Conservation (phyloP, 2,888 invertebrate species). For the Aplocera efformata region DNA sequence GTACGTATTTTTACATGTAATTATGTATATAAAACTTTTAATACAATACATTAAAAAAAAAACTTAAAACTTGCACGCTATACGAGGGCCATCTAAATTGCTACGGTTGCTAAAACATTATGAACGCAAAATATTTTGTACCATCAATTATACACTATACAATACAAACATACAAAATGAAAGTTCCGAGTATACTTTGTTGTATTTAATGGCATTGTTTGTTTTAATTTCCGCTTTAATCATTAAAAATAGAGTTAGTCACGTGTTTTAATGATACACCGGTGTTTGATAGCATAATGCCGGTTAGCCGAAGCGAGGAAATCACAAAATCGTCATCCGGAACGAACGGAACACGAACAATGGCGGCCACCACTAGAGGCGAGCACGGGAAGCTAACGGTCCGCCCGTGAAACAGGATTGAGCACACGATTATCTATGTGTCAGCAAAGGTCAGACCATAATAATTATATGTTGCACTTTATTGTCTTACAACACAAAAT, state of each 20-base stretch:
- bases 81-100: too few species aligned
- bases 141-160: too few species aligned
- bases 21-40: too few species aligned
- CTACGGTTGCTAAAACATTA: too few species aligned
- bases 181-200: neutral
- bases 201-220: neutral
- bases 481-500: slow-evolving; percentile 6
- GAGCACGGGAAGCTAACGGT: slow-evolving; percentile 54
- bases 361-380: slow-evolving; percentile 29
- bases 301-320: slow-evolving; percentile 30
- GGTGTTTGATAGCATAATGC: slow-evolving; percentile 28
- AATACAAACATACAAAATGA: too few species aligned
- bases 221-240: slow-evolving; percentile 10
- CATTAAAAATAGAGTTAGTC: slow-evolving; percentile 6
- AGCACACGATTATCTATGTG: slow-evolving; percentile 33
- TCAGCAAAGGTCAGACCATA: slow-evolving; percentile 29
- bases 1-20: too few species aligned
- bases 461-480: slow-evolving; percentile 18
- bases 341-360: slow-evolving; percentile 48
- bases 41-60: too few species aligned
- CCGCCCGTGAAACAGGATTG: slow-evolving; percentile 37
- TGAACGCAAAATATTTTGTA: too few species aligned
- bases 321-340: slow-evolving; percentile 43
- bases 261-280: slow-evolving; percentile 17
- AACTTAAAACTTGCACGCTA: too few species aligned